Conservation (phyloP, 2,888 invertebrate genomes). For the Cantharis nigra region DNA sequence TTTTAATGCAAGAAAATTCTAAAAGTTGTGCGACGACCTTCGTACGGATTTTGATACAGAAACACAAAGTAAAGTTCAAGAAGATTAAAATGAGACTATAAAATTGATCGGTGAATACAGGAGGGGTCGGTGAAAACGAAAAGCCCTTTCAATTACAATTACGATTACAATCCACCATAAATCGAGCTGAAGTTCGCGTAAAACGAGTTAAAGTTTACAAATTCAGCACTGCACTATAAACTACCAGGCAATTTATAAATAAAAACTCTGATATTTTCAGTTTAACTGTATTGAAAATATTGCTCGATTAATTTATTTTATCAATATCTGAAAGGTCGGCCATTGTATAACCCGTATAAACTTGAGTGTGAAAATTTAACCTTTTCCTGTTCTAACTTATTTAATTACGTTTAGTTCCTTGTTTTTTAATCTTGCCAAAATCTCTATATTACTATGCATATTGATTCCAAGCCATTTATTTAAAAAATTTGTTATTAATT, state of each 20-base stretch:
- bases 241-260: background rate
- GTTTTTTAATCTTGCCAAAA: too few species aligned
- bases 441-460: too few species aligned
- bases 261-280: background rate
- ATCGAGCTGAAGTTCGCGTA: background rate
- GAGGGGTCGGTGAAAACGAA: background rate
- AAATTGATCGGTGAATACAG: background rate
- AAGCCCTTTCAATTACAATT: background rate
- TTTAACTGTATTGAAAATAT: background rate
- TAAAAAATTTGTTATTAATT: background rate
- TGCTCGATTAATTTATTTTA: background rate
- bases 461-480: too few species aligned
- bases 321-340: background rate
- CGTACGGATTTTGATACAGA: background rate
- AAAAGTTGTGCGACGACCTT: background rate
- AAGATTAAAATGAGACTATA: background rate
- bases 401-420: background rate
- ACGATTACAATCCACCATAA: background rate
- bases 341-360: background rate
- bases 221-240: background rate
- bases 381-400: background rate
- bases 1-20: background rate
- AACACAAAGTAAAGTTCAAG: background rate
- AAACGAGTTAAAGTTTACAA: background rate
- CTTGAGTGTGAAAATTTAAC: background rate